Conservation (phyloP, 2,797 vertebrate species). For the Tolypeutes matacus region DNA sequence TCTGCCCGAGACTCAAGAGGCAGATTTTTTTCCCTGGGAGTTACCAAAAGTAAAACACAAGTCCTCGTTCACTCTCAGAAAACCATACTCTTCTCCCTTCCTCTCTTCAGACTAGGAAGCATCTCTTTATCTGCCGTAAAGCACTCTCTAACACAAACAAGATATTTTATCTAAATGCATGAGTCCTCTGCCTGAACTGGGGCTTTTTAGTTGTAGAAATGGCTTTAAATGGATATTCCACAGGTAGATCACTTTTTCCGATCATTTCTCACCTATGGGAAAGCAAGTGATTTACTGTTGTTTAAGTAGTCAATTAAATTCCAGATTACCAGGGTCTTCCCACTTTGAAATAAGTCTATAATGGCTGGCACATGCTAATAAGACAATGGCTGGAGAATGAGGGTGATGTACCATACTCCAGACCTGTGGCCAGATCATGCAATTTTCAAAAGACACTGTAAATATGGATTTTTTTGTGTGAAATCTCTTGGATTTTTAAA, state of each 20-base stretch:
- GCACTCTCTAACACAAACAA: neutral
- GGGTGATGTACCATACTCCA: neutral
- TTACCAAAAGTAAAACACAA: too few relatives aligned
- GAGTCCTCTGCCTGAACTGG: neutral
- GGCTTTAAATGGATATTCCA: neutral
- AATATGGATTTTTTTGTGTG: neutral
- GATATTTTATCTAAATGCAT: neutral
- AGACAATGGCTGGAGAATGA: neutral
- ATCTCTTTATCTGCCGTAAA: neutral
- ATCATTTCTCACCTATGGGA: neutral
- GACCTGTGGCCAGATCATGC: neutral
- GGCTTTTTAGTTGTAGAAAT: neutral
- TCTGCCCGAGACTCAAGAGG: too few relatives aligned
- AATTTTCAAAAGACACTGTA: neutral
- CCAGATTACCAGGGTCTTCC: neutral
- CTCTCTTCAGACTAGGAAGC: neutral
- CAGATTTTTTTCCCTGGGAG: too few relatives aligned
- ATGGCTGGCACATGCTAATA: neutral
- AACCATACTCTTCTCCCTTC: neutral
- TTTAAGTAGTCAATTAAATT: neutral
- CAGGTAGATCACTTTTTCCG: neutral
- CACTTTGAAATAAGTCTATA: neutral
- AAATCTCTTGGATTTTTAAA: constrained; percentile 47
- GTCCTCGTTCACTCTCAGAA: neutral
- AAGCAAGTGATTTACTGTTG: neutral